Evolutionary conservation across 2,888 invertebrate genomes (phyloP).

Genomic region (Heteromyza rotundicornis): DNA sequence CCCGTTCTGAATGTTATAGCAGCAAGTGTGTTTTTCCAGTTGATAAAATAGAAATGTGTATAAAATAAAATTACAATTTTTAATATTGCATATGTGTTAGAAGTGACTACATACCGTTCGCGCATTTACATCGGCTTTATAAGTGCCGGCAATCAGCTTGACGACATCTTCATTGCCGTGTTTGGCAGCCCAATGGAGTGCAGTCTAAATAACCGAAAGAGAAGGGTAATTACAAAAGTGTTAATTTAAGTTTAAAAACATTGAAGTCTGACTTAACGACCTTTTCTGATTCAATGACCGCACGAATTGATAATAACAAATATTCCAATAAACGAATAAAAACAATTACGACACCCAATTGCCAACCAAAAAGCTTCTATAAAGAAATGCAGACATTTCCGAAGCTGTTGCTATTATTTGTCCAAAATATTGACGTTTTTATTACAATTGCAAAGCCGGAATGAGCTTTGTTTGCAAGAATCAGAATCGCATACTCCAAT

Average conservation of each 20-base stretch:
- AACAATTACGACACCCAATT: too few relatives aligned
- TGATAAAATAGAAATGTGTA: neutral
- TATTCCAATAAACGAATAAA: too few relatives aligned
- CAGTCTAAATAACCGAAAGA: constrained; percentile 73
- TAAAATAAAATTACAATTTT: constrained; percentile 10
- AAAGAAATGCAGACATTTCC: too few relatives aligned
- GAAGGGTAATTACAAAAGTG: neutral
- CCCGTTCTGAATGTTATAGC: constrained; percentile 47
- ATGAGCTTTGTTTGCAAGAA: constrained; percentile 5
- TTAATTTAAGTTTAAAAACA: neutral
- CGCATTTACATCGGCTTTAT: constrained; percentile 83
- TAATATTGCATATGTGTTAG: neutral
- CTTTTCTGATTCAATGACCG: neutral
- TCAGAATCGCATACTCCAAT: neutral
- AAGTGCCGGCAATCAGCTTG: constrained; percentile 88
- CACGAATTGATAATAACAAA: neutral
- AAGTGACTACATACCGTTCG: constrained; percentile 71
- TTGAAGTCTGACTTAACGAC: too few relatives aligned
- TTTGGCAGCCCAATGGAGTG: constrained; percentile 96
- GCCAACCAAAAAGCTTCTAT: too few relatives aligned
- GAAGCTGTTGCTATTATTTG: constrained; percentile 33
- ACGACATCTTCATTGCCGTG: constrained; percentile 90
- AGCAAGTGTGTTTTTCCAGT: neutral
- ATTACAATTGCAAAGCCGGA: constrained; percentile 33
- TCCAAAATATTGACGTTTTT: constrained; percentile 37